Base-by-base conservation (phyloP, 1,140 invertebrate genomes). In the Drosophila littoralis region DNA sequence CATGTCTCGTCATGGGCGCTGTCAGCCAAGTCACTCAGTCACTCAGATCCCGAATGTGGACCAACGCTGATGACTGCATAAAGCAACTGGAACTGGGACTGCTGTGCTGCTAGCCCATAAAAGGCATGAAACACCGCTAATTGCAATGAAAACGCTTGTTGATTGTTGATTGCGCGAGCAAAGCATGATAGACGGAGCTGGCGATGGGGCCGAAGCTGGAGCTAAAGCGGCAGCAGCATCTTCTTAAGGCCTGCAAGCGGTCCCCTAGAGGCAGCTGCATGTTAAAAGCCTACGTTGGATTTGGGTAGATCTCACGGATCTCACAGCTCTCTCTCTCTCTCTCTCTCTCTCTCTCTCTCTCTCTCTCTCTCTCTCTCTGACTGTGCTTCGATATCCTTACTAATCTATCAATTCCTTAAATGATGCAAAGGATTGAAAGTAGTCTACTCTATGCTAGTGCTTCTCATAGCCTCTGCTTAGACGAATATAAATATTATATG, bases 61-160 rank as follows among this genome's bases (percentile, higher is more conserved):
- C 46, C 46, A 54, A 35, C 35, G 51, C 13, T 17, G 35, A 38
- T 9, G 33, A 36, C 15, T 54, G 15, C 50, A 45, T 58, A 15
- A 58, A 33, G 7, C 40, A 58, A 17, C 51, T 54, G 51, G 32
- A 58, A 17, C 51, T 54, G 51, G 32, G 40, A 12, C 28, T 13
- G 38, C 55, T n/a, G 10, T 13, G 38, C 22, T 28, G 22, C 22
- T 28, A 28, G 22, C 9, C 52, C 13, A 38, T 38, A 7, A 38
- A 33, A 57, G 12, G 36, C 57, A 72, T 81, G 63, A 81, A 81
- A 50, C 79, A 74, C 55, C 63, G 79, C 79, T 81, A 81, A 81
- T 81, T 81, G 79, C 79, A 81, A 73, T 77, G 68, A 74, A 74
- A 81, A 57, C 79, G 81, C 79, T 81, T 81, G 74, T 81, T 81